Base-by-base conservation (phyloP, 2,888 invertebrate genomes). In the Drosophila kanekoi region DNA sequence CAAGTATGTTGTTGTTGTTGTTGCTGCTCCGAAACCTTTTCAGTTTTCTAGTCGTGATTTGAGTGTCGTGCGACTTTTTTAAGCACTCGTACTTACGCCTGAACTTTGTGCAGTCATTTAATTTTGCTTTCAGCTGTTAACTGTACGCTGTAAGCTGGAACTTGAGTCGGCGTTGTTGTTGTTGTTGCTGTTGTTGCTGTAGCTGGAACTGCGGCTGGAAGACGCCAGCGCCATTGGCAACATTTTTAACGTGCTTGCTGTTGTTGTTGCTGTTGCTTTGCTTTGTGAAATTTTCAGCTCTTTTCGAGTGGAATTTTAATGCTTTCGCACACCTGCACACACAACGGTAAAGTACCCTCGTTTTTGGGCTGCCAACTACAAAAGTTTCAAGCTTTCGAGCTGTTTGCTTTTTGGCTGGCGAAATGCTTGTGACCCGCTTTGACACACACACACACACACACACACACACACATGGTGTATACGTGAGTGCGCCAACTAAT, bases 321-420 rank as follows among this genome's bases (percentile, higher is more conserved):
- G 85, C 89, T 73, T 85, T 87, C 77, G 85, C 87, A 85, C 85
- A 85, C 85, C 85, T 85, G 85, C 89, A 84, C 85, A 83, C 79
- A 71, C 82, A 83, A 79, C 79, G 78, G 78, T 87, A 86, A 83
- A 69, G 76, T 83, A 75, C 74, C 83, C 83, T 86, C 88, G 77
- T 82, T 88, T 85, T 80, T 87, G 85, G 87, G 81, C 88, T 74
- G 78, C 65, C 71, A 76, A 62, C 72, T 54, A 72, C 52, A 77
- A 79, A 79, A 76, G 62, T 72, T 68, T 72, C 66, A 52, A 80
- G 80, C 67, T 71, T 68, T 68, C 61, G 33, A 35, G 54, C 54
- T 54, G 43, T 54, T 53, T 67, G 33, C 28, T 41, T 67, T 47
- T 61, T 45, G 23, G 53, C 38, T 72, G 67, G 74, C 82, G 66